Evolutionary conservation across 2,113 vertebrate species (phyloP).

Genomic region (Gallinago undulata): DNA sequence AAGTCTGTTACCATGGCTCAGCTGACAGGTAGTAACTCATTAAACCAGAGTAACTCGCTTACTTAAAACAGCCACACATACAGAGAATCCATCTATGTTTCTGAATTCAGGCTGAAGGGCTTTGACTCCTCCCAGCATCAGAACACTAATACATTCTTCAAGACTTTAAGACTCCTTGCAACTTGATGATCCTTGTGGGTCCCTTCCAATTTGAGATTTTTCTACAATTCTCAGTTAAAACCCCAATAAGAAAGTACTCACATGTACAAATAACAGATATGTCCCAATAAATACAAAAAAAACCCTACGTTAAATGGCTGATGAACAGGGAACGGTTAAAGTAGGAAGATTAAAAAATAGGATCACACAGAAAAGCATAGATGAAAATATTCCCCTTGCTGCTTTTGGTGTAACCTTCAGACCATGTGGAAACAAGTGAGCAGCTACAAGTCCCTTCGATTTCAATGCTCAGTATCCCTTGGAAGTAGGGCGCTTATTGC

Average conservation of each 20-base stretch:
- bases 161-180: background rate
- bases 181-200: background rate
- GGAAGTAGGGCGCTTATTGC: background rate
- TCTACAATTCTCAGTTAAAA: background rate
- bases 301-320: background rate
- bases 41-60: background rate
- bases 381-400: background rate
- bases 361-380: background rate
- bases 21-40: background rate
- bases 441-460: background rate
- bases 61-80: background rate
- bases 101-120: background rate
- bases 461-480: background rate
- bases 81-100: background rate
- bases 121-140: background rate
- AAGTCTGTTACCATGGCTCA: background rate
- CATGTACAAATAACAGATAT: background rate
- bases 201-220: background rate
- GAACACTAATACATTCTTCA: background rate
- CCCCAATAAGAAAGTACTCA: background rate
- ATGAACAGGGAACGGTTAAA: background rate
- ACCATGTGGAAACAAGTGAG: background rate
- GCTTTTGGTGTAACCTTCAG: background rate
- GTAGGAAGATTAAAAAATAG: background rate
- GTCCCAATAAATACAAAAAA: background rate